Percentiles rank a stretch among this genome's conserved stretches.
phyloP scores from a whole-genome alignment of 2,113 vertebrate species.

The Xenopus laevis region DNA sequence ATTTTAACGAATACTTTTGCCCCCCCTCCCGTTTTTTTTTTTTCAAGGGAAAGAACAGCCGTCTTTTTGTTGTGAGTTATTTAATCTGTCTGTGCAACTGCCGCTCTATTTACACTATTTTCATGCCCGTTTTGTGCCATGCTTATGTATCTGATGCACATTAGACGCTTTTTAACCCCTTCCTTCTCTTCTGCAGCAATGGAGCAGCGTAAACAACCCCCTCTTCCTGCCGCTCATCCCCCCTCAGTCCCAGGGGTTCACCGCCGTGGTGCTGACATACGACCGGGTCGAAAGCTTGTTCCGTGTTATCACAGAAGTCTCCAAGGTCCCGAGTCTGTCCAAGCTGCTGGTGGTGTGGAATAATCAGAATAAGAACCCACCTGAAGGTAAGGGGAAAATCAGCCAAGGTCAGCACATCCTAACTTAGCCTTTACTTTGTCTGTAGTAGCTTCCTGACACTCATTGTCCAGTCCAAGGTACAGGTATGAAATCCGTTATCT shows the following conservation, averaged over 20 bases:
- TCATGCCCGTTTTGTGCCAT: slow-evolving; percentile 44
- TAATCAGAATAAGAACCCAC: slow-evolving; percentile 96
- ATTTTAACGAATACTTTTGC: neutral
- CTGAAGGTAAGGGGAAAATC: slow-evolving; percentile 75
- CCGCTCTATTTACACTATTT: neutral
- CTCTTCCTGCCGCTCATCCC: slow-evolving; percentile 94
- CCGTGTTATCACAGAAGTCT: slow-evolving; percentile 94
- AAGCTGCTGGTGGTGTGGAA: slow-evolving; percentile 97
- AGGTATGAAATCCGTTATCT: too few relatives aligned
- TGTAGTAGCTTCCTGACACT: too few relatives aligned
- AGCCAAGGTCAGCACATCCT: too few relatives aligned
- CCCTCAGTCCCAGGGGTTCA: slow-evolving; percentile 92
- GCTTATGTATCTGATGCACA: too few relatives aligned
- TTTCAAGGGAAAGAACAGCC: slow-evolving; percentile 38
- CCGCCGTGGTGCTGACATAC: slow-evolving; percentile 92
- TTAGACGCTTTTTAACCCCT: neutral
- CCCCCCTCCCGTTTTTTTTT: neutral
- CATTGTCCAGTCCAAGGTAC: too few relatives aligned
- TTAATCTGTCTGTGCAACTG: slow-evolving; percentile 45
- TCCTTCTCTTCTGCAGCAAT: slow-evolving; percentile 71
- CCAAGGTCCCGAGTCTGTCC: slow-evolving; percentile 93
- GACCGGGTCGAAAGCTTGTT: slow-evolving; percentile 96
- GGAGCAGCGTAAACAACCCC: slow-evolving; percentile 92
- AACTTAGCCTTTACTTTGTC: too few relatives aligned
- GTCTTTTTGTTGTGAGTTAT: slow-evolving; percentile 46